Evolutionary conservation across 2,888 invertebrate species (phyloP), one percentile per base, ranked within the genome.

Genomic region (Ariolimax columbianus): DNA sequence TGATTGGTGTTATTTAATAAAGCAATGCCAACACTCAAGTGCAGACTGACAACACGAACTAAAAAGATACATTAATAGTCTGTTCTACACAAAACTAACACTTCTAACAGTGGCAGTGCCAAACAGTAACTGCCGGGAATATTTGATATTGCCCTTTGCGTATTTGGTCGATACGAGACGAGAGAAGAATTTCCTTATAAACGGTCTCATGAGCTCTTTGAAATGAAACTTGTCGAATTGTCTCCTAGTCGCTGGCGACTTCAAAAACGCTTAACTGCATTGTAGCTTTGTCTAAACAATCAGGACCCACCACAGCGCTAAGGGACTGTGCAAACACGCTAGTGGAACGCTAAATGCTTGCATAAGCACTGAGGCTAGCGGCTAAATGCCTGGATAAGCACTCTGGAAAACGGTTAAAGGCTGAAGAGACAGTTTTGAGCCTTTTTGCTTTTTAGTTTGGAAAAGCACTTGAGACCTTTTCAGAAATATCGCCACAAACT

Each of bases 231-330:
- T 6, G 2, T 36, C 72, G 36, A 23, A 26, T 72, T 38, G 38
- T 36, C 14, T 38, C 40, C 40, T 26, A 23, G 40, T 72, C 19
- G 9, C 23, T 40, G 40, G 33, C 30, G 72, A 72, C 72, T 72
- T 72, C 63, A 72, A 40, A 38, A 72, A 4, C 40, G 26, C 40
- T 26, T 72, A 47, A 75, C 38, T 75, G 73, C 43, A 30, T 4
- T 26, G 30, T 30, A 30, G 30, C 17, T 9, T 30, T 11, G 26
- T 70, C 30, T 47, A 47, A 47, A 30, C 47, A 43, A 1, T 4
- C 73, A 1, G 36, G 78, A 78, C 78, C 78, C 78, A 78, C 78
- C 78, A 30, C 78, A 38, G 59, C 78, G 78, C 66, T 63, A 78
- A 78, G 66, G n/a, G 59, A 36, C 40, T 33, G n/a, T 38, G 40